Evolutionary conservation across 2,113 vertebrate genomes (phyloP), one percentile per base, ranked within the genome.

Genomic region (Saccopteryx leptura): DNA sequence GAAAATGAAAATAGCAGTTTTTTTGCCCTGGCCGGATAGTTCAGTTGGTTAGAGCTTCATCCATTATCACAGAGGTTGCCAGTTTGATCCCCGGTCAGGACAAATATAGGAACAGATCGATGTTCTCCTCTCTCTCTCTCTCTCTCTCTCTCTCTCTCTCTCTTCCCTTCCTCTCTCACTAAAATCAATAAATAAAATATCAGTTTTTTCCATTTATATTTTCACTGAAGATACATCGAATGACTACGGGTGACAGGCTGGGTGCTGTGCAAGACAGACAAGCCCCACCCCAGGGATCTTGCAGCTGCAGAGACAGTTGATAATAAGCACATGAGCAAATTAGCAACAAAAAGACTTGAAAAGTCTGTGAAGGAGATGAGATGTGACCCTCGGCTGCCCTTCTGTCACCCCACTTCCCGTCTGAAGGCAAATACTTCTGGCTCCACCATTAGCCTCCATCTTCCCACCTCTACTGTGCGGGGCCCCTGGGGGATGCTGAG

Each of bases 391-490:
- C 11, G 4, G 28, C 15, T 11, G 18, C 85, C 50, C 52, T 9
- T 48, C 28, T 17, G 52, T 33, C 39, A 28, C 31, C 33, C 56
- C 48, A 23, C 58, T 12, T 46, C 21, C 7, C 6, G n/a, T 33
- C 26, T 50, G 56, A 63, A 21, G 58, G 48, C 60, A 24, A 31
- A 23, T 21, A 39, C 54, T 39, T 4, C n/a, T 6, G 1, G 46
- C 39, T 54, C 83, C 24, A 5, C 66, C 66, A 15, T 11, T n/a
- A 48, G 75, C 80, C 88, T 18, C 19, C 2, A 1, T 18, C 2
- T 54, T 2, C 1, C 63, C 8, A 15, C 6, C 11, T 19, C 21
- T 26, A 5, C 5, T 23, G 2, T 0, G 0, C 1, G 9, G 74
- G 74, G 13, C 5, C 2, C 28, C 15, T 4, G 3, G 23, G 75